A percentile compares a stretch with the other conserved stretches of the same genome.
phyloP scores from a whole-genome alignment of 2,888 invertebrate species.

The Escarpia spicata region DNA sequence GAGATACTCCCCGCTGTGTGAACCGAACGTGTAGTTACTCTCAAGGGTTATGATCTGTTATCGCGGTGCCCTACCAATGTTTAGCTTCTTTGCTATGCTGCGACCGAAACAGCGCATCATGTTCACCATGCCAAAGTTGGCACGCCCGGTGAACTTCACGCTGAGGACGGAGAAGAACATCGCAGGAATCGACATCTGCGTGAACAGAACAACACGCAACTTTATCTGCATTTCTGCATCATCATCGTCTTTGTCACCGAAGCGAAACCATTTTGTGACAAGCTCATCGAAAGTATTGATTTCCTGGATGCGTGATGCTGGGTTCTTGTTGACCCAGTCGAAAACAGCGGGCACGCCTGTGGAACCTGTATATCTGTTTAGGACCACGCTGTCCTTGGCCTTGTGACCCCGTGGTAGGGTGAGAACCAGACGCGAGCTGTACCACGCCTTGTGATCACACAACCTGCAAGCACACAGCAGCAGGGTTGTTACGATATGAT shows the following conservation, averaged over 20 bases:
- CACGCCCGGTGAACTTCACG: conserved; percentile 69
- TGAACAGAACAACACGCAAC: conserved; percentile 66
- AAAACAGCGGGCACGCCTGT: conserved; percentile 60
- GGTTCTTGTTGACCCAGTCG: conserved; percentile 67
- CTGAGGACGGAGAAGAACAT: conserved; percentile 69
- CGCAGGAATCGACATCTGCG: conserved; percentile 66
- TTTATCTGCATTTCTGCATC: conserved; percentile 36
- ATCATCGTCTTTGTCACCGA: conserved; percentile 42
- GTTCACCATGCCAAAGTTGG: conserved; percentile 65
- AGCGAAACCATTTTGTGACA: conserved; percentile 58
- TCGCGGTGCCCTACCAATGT: conserved; percentile 49
- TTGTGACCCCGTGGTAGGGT: conserved; percentile 67
- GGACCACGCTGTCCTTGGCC: conserved; percentile 67
- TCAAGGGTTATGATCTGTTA: conserved; percentile 67
- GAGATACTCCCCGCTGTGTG: conserved; percentile 63
- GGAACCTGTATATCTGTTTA: conserved; percentile 61
- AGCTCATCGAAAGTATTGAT: conserved; percentile 61
- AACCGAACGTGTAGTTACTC: conserved; percentile 64
- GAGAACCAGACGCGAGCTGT: conserved; percentile 65
- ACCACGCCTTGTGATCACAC: conserved; percentile 67
- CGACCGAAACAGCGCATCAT: conserved; percentile 29
- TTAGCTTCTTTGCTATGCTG: conserved; percentile 24
- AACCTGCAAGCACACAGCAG: conserved; percentile 58
- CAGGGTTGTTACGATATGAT: too few relatives aligned
- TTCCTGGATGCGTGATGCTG: conserved; percentile 63